Base-by-base conservation (phyloP, 2,888 invertebrate species). In the Rhorus exstirpatorius region DNA sequence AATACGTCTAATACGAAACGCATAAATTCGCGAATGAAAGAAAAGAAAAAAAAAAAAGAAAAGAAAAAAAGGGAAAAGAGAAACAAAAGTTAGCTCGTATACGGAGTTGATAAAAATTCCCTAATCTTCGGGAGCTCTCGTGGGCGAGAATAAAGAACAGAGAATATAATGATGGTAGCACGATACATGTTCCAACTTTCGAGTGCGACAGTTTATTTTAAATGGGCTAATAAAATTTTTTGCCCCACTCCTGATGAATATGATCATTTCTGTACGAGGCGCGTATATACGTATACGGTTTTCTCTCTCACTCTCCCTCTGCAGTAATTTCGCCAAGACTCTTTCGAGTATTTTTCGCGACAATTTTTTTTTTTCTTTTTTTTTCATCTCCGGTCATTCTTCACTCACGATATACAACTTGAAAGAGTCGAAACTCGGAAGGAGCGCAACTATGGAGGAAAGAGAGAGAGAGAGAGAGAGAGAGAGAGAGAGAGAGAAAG, bases 21-120 rank as follows among this genome's bases (percentile, higher is more conserved):
- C 51, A 81, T 81, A 67, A 81, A 81, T 81, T 65, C 70, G n/a
- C 4, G 12, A 8, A 71, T 31, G 17, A 31, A 19, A 61, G 17
- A 14, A 41, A 49, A 58, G 21, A 76, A 71, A 70, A 38, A 26
- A 17, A 6, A 26, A 12, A 6, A 72, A n/a, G n/a, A n/a, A n/a
- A n/a, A n/a, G n/a, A n/a, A n/a, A n/a, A n/a, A n/a, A n/a, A n/a
- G n/a, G n/a, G n/a, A n/a, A n/a, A n/a, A n/a, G n/a, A n/a, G n/a
- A n/a, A n/a, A n/a, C n/a, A n/a, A n/a, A n/a, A n/a, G n/a, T n/a
- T n/a, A n/a, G n/a, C n/a, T n/a, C n/a, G n/a, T n/a, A 31, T 7
- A 38, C 7, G 1, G 17, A 63, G 12, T 7, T n/a, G 51, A 26
- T 31, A 61, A 46, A 68, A 74, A 53, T 38, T 61, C 61, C 17